Evolutionary conservation across 1,140 invertebrate genomes (phyloP), one percentile per base, ranked within the genome.

Genomic region (Oscheius sp.): DNA sequence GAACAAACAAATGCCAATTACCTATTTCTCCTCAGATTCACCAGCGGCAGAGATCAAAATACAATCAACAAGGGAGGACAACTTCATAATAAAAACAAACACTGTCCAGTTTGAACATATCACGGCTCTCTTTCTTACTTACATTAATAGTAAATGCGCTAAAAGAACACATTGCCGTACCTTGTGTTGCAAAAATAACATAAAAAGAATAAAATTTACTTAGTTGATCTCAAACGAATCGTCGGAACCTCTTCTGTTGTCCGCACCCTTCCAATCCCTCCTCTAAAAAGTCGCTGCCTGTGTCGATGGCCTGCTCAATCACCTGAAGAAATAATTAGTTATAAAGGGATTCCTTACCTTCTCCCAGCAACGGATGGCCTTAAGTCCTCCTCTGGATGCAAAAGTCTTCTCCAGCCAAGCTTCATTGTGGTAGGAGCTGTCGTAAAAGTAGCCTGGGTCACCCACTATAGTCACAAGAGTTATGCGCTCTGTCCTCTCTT

Each of bases 361-460:
- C 32, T 74, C 55, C 72, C 72, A 74, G 28, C 72, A 74, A 29
- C 68, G 20, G 31, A 74, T 38, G 18, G 49, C 52, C 26, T 34
- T 18, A 10, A 67, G 42, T 38, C 72, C 72, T 45, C 79, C 79
- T 13, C 67, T 62, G 7, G 42, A 32, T 18, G 69, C 63, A 67
- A 80, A 82, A 18, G 59, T 61, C 32, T 74, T 61, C 29, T 69
- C 77, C 2, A 80, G 58, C 80, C 80, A 82, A 15, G 36, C 66
- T 20, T 68, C 36, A 32, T 82, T 82, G 61, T 77, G 75, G 26
- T 80, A 80, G 0, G 79, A 77, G 31, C 61, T 70, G 20, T 73
- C 62, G 68, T 80, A 80, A 36, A 79, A 73, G 15, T 42, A 42
- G 36, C 74, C 79, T 3, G 74, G 74, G 38, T 80, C 79, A 20